Evolutionary conservation across 2,113 vertebrate genomes (phyloP).

Genomic region (Mirza zaza): DNA sequence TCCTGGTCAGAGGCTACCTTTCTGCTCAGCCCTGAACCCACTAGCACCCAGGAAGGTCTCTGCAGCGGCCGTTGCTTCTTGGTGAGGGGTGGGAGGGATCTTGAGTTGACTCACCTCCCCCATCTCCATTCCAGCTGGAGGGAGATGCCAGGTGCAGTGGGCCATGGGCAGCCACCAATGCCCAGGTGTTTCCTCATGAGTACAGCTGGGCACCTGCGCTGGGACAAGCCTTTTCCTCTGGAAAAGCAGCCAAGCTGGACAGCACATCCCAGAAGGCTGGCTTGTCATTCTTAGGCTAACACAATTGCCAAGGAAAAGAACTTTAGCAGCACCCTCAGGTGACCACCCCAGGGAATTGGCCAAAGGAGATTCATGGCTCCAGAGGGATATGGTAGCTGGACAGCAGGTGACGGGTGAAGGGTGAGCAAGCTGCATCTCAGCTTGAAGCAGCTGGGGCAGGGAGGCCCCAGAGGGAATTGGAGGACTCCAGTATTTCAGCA

Average conservation of each 20-base stretch:
- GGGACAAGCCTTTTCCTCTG: neutral
- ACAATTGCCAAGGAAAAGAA: neutral
- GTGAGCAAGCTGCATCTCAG: neutral
- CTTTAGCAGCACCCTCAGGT: no score
- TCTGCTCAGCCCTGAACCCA: neutral
- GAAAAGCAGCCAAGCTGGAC: neutral
- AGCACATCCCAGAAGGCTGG: neutral
- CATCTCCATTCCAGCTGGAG: neutral
- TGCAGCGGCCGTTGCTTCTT: neutral
- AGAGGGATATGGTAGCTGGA: no score
- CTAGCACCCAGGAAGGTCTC: neutral
- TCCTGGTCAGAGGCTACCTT: neutral
- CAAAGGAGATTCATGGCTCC: accelerated
- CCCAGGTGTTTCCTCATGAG: no score
- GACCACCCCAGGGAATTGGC: neutral
- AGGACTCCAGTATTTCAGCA: neutral
- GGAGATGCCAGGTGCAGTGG: no score
- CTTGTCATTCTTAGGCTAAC: accelerated
- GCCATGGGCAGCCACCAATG: neutral
- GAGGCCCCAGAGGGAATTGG: neutral
- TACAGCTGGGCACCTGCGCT: neutral
- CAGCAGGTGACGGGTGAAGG: neutral
- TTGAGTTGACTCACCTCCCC: neutral
- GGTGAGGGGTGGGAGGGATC: neutral
- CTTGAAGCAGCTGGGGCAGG: neutral